Conservation (phyloP, 2,888 invertebrate species). For the Nesidiocoris tenuis region DNA sequence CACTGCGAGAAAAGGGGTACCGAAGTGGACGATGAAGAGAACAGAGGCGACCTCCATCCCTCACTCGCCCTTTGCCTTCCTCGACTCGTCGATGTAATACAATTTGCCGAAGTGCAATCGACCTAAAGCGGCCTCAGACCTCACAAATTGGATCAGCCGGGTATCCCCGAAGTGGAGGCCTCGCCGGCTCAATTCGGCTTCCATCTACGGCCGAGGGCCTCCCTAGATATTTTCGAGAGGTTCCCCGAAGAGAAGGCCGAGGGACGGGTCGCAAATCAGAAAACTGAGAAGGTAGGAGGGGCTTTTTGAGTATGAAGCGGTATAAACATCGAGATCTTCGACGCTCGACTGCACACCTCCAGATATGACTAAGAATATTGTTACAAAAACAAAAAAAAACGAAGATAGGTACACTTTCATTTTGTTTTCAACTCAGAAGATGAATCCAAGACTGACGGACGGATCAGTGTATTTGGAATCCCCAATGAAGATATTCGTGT, state of each 20-base stretch:
- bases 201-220: not conserved
- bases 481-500: too few species aligned
- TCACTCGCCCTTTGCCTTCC: not conserved
- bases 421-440: too few species aligned
- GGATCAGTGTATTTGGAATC: too few species aligned
- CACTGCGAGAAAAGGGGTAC: not conserved
- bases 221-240: not conserved
- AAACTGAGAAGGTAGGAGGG: too few species aligned
- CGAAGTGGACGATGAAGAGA: not conserved
- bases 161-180: slow-evolving; percentile 29
- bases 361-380: too few species aligned
- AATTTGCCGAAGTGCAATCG: slow-evolving; percentile 47
- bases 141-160: slow-evolving; percentile 46
- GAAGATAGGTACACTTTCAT: too few species aligned
- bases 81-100: slow-evolving; percentile 33
- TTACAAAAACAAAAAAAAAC: too few species aligned
- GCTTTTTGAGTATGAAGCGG: too few species aligned
- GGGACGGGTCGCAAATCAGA: slow-evolving; percentile 31
- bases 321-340: too few species aligned
- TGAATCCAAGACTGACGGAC: too few species aligned
- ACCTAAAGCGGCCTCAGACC: slow-evolving; percentile 40
- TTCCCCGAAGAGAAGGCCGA: not conserved
- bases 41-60: not conserved
- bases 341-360: too few species aligned
- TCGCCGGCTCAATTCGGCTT: not conserved